Evolutionary conservation across 2,888 invertebrate species (phyloP), one percentile per base, ranked within the genome.

Genomic region (Lagria hirta): DNA sequence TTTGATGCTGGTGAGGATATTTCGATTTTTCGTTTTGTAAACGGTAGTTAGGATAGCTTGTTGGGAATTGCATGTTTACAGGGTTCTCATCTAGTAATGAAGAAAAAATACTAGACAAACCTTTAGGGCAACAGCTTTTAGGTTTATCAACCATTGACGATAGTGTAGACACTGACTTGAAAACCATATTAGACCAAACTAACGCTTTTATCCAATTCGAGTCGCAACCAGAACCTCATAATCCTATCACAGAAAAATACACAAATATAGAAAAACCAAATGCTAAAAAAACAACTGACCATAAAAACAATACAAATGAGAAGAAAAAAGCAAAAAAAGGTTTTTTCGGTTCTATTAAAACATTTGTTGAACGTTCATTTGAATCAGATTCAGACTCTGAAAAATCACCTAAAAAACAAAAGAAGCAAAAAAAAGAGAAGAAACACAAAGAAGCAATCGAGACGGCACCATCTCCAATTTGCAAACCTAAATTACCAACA

Each of bases 31-130:
- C 27, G 38, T 38, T 21, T 21, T 20, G 42, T 47, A 46, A 48
- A 51, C 51, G 57, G 67, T 69, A 69, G 68, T 57, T 69, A 68
- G 68, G 60, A 64, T 62, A 63, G 69, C 69, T 70, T 68, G 66
- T 70, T 68, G 66, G 70, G 69, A 63, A 62, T 58, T 66, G 71
- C 71, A 71, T 72, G 71, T 71, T 72, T 72, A 55, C 72, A 72
- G 72, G 71, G 71, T 63, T 60, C 59, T 58, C 69, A 65, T 61
- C 52, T 63, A 64, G 60, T 58, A 62, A 61, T 55, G 69, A 68
- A 63, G 67, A 63, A 46, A 48, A 58, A 58, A 54, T 54, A 52
- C 57, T 62, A 55, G 54, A 54, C 43, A 34, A 48, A 40, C 30
- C 40, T 34, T 24, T 44, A 50, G 42, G 42, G 23, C 48, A 48